These are phyloP conservation scores for Amblyopsis hoosieri DNA, from an alignment of 2,797 vertebrate genomes.

Conservation along the genomic window DNA sequence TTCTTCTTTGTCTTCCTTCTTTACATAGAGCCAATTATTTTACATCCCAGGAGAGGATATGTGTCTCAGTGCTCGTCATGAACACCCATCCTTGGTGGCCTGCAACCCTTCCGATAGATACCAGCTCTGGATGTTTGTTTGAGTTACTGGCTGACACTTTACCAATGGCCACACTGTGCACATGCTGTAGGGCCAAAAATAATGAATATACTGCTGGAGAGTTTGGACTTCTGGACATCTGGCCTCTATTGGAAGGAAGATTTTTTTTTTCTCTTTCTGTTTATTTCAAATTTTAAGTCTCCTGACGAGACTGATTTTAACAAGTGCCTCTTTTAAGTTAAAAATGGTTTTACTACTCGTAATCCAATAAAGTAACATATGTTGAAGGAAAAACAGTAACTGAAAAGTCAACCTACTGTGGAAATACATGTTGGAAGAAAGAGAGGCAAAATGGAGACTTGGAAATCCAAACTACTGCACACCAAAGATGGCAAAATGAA, in stretches of 20 bases:
- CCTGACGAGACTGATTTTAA: no score
- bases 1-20: conserved; percentile 23
- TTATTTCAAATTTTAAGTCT: background rate
- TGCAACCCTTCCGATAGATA: conserved; percentile 89
- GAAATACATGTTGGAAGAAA: background rate
- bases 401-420: no score
- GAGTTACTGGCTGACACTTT: conserved; percentile 45
- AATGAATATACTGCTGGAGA: conserved; percentile 65
- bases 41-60: conserved; percentile 80
- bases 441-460: conserved; percentile 16
- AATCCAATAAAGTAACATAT: no score
- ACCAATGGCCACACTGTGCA: conserved; percentile 32
- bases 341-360: no score
- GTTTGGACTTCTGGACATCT: conserved; percentile 40
- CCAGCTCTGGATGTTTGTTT: conserved; percentile 92
- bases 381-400: no score
- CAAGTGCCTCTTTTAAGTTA: no score
- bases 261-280: conserved; percentile 22
- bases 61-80: conserved; percentile 89
- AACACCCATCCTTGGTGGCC: conserved; percentile 81
- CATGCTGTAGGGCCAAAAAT: conserved; percentile 16
- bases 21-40: conserved; percentile 86
- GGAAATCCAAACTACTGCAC: conserved; percentile 26
- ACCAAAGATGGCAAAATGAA: conserved; percentile 57
- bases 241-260: conserved; percentile 38